A percentile compares a stretch with the other conserved stretches of the same genome.
These are phyloP conservation scores for Saccostrea echinata DNA, from an alignment of 1,140 invertebrate species.

Conservation along the genomic window DNA sequence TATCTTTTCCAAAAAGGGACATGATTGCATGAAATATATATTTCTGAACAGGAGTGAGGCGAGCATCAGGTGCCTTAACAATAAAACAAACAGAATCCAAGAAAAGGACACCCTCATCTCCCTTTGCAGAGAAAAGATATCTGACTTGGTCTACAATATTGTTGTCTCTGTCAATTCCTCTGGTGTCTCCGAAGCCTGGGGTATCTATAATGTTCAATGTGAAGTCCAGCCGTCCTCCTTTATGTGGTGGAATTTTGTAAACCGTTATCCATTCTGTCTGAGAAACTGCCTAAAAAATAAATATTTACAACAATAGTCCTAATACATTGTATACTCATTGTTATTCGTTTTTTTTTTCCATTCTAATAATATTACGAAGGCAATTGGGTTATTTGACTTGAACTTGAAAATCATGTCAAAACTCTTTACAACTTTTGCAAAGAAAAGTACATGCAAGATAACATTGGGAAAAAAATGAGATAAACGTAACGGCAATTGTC, in stretches of 20 bases:
- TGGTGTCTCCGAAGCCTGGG: conserved; percentile 56
- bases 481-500: too few species aligned
- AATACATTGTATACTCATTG: too few species aligned
- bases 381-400: too few species aligned
- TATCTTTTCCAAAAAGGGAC: conserved; percentile 63
- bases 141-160: conserved; percentile 54
- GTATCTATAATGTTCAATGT: conserved; percentile 57
- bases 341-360: too few species aligned
- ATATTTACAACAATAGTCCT: neutral
- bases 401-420: too few species aligned
- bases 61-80: conserved; percentile 45
- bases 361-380: too few species aligned
- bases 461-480: too few species aligned
- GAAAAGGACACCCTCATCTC: conserved; percentile 44
- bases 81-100: conserved; percentile 61
- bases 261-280: conserved; percentile 55
- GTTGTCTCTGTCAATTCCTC: conserved; percentile 49
- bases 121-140: conserved; percentile 44
- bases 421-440: too few species aligned
- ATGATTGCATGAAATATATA: conserved; percentile 65
- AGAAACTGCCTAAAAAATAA: conserved; percentile 32
- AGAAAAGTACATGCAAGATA: too few species aligned
- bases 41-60: conserved; percentile 27
- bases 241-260: conserved; percentile 44
- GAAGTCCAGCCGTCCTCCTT: conserved; percentile 41